Base-by-base conservation (phyloP, 2,113 vertebrate genomes). In the Poeciliopsis occidentalis region DNA sequence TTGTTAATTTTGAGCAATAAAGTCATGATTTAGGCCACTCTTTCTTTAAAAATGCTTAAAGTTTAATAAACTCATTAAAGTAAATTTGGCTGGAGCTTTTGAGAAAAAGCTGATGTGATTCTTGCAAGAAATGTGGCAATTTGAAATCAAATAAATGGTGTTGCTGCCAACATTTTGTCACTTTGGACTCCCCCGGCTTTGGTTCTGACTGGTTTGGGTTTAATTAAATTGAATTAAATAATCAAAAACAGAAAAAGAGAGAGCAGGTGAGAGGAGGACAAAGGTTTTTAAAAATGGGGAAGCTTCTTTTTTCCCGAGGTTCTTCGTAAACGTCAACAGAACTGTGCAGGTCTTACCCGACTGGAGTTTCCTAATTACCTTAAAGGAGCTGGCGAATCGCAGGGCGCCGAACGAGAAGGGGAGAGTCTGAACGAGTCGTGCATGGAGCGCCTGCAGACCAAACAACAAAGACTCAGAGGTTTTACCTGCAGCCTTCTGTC, bases 321-420 rank as follows among this genome's bases (percentile, higher is more conserved):
- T 27, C 65, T 66, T 22, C 30, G 31, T 5, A 57, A 67, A 29
- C 22, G 66, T n/a, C 1, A 27, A 69, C 12, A 37, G 32, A 44
- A 32, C 64, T 69, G 54, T 17, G 0, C 15, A 54, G 17, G 27
- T 63, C 26, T 83, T 13, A 73, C 31, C 27, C 32, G 62, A n/a
- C 3, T 8, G 39, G 39, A 69, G 29, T 60, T 47, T 32, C 15
- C 13, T 73, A 8, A 44, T 87, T 94, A 95, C 94, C 94, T 94
- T 95, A 47, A 95, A 95, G 72, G 92, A 92, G 75, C 94, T 95
- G 88, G 89, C 44, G 2, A 86, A 90, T 39, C 94, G 89, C 79
- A 90, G 79, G 0, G 89, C 83, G n/a, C 89, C 78, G 17, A 86
- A 69, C 44, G 83, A 84, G 5, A 85, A 71, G 13, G 90, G 83